Base-by-base conservation (phyloP, 92 coral and sea anemone species). In the Chrysogorgia sp. region DNA sequence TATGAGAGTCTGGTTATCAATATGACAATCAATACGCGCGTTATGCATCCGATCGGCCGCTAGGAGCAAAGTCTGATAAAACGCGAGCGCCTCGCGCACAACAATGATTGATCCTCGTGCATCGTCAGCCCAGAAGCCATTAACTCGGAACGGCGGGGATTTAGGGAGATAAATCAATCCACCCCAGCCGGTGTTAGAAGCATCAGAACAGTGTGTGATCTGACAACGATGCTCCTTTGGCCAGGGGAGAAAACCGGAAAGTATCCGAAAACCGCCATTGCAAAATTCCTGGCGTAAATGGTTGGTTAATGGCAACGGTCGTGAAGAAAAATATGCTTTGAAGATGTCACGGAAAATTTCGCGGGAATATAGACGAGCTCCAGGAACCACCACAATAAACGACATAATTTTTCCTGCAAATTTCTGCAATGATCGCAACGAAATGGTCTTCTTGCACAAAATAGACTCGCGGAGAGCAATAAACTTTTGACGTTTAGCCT, bases 151-250 rank as follows among this genome's bases (percentile, higher is more conserved):
- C 15, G 40, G 64, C 12, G 37, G 35, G 10, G 37, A 49, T 3
- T 29, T 29, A 4, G 86, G 86, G 15, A 20, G 14, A 29, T 23
- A 1, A 17, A 82, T 43, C 35, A 34, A 8, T 14, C 88, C 90
- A 28, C 90, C 83, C 86, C 90, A 86, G 22, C 83, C 79, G 7
- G 90, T 40, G 52, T 67, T 37, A 29, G 86, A 86, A 21, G 90
- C 90, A 30, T 86, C 86, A 6, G 86, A 63, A 40, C 23, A 41
- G 28, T 81, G 31, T 40, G 33, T 4, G 2, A 86, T 34, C 22
- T 37, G 52, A 24, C 58, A 31, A 29, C 81, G 86, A 12, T 55
- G 15, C 66, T 83, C 91, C 12, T 63, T 33, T 15, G 22, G 67
- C 91, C 91, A 87, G 7, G 91, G 91, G 20, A 87, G 53, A 25